Base-by-base conservation (phyloP, 2,113 vertebrate species). In the Coturnix japonica region DNA sequence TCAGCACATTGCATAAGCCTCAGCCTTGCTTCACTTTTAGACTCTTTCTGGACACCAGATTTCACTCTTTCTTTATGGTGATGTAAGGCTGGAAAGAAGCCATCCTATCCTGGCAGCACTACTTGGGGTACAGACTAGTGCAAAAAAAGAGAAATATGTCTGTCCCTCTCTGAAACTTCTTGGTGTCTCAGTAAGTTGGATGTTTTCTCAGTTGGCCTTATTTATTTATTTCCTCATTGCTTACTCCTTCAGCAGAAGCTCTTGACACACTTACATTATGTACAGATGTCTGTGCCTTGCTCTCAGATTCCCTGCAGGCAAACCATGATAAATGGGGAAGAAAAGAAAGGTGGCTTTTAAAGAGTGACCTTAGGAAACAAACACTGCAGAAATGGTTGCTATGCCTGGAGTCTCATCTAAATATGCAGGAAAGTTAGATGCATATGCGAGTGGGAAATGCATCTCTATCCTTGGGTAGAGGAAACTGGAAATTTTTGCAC, bases 351-450 rank as follows among this genome's bases (percentile, higher is more conserved):
- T 28, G 20, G 71, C 69, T 95, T 96, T 94, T 93, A 89, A 89
- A 93, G 51, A 87, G 76, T 82, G 81, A 95, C 95, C 51, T 85
- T 91, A 94, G 75, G 78, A 94, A 92, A 89, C 43, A 89, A 70
- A 70, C 91, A 9, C 60, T 77, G 51, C 78, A 95, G 84, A 92
- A 94, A 67, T 77, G 82, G 75, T 92, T 92, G 31, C 67, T 73
- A 12, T 80, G 67, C 56, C 43, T 92, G 7, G 1, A 80, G 18
- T 74, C 95, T 92, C 14, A 28, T 87, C 33, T 82, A 74, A 81
- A 92, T 74, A 82, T 18, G 31, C 43, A 53, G 56, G 35, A 30
- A 89, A 95, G 82, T 91, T 66, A 85, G 30, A 80, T 61, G 84
- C 33, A 87, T 76, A 82, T 87, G 76, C 71, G 82, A 89, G 41